Evolutionary conservation across 2,113 vertebrate species (phyloP), one percentile per base, ranked within the genome.

Genomic region (Laticauda colubrina): DNA sequence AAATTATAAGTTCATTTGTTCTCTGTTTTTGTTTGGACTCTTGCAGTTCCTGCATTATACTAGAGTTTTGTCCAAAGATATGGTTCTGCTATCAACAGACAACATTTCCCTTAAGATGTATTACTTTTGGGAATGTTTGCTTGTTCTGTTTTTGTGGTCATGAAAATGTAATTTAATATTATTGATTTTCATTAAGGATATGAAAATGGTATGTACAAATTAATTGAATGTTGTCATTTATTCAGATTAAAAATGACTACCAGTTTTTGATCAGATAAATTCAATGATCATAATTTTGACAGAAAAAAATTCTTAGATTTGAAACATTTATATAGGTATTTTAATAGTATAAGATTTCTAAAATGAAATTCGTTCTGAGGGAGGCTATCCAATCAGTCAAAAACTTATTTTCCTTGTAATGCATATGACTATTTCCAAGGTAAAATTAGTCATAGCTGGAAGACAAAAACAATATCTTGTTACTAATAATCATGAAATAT

Each of bases 401-500:
- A 85, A 69, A 85, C 29, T 48, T 85, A 21, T 39, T 56, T 61
- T 87, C 12, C 21, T 39, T 12, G 11, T 81, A 53, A 75, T n/a
- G 59, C 39, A 29, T n/a, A 89, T 61, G 26, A 59, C 54, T 45
- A 39, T 89, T 86, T 88, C 10, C 10, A 45, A 56, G 59, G 93
- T 24, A 3, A 85, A n/a, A 4, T 89, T 0, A 45, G 3, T 91
- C 45, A 0, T 11, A 69, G 24, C n/a, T 75, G 34, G 93, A 93
- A 54, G 91, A 53, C 89, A 93, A 20, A 89, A 94, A 85, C 88
- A 91, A 14, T 1, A 75, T 92, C 61, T 94, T 96, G 48, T 51
- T 53, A 90, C 0, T 90, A 0, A 57, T 48, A 91, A 2, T 9
- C 88, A 29, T 94, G 94, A 94, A 91, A 81, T 89, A 93, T 56